Base-by-base conservation (phyloP, 1,140 invertebrate genomes). In the Leptinotarsa defecta region DNA sequence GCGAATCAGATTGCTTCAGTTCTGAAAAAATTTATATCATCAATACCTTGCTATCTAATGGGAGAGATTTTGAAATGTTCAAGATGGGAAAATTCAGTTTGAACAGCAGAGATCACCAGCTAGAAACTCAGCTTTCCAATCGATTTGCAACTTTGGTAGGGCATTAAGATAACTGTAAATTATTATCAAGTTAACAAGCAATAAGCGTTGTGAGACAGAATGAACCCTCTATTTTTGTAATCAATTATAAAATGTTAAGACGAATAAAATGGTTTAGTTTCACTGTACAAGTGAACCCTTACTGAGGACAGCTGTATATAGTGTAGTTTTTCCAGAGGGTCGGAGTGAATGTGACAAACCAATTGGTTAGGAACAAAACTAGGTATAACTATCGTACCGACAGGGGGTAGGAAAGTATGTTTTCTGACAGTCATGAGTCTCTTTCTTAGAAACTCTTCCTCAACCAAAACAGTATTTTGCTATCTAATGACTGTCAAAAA, bases 201-300 rank as follows among this genome's bases (percentile, higher is more conserved):
- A 84, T 84, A 83, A 84, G 81, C 75, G 81, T 82, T 85, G 80
- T 83, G 83, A 84, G 78, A 81, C 80, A 84, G 77, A 84, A 84
- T 81, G 80, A 84, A 85, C 84, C 85, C 85, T 85, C 85, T 86
- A 86, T 86, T 86, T 86, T 86, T 86, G 83, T 85, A 85, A 83
- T 81, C 78, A 81, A 81, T 83, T 79, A 78, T 82, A 82, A 43
- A 81, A 80, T 79, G 79, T 81, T 83, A 81, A 83, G 81, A 81
- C 75, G 76, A 80, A 82, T 80, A 80, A 80, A 83, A 68, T 73
- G 69, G 69, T 77, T 79, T 79, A 77, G 76, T 77, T 79, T 78
- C 76, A 80, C 78, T 79, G 73, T 65, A 73, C 71, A 76, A 77
- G 77, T 79, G 79, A 77, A 74, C 52, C 74, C 76, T 76, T 70